Evolutionary conservation across 2,113 vertebrate genomes (phyloP).

Genomic region (Stigmatopora nigra): DNA sequence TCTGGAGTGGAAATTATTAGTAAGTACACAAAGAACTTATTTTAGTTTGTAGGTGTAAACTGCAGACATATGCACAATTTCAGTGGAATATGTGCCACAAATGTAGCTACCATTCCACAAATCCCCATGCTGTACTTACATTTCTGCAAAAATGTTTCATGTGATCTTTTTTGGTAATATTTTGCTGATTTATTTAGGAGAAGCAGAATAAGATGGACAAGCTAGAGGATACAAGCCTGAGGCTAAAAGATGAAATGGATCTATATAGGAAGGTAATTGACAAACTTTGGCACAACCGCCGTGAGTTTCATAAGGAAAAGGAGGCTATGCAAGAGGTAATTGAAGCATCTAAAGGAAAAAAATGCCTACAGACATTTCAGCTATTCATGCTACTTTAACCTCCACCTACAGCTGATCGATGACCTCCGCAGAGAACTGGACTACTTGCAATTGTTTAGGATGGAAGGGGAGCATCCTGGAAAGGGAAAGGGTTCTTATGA

Average conservation of each 20-base stretch:
- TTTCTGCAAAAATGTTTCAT: background rate
- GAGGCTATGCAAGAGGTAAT: conserved; percentile 91
- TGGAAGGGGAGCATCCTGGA: conserved; percentile 85
- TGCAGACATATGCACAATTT: too few species aligned
- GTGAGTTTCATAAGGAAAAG: conserved; percentile 90
- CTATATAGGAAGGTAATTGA: conserved; percentile 94
- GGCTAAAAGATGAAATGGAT: conserved; percentile 94
- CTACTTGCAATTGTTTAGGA: conserved; percentile 87
- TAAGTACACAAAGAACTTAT: too few species aligned
- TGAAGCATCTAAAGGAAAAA: background rate
- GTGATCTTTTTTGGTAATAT: background rate
- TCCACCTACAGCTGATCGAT: conserved; percentile 81
- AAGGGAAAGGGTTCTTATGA: conserved; percentile 75
- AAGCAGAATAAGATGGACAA: conserved; percentile 89
- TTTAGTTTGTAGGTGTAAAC: too few species aligned
- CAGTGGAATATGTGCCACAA: too few species aligned
- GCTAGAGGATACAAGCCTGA: conserved; percentile 87
- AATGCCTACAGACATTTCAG: background rate
- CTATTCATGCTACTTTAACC: background rate
- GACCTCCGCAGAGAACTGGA: conserved; percentile 89
- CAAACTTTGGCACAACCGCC: conserved; percentile 87
- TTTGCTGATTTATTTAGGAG: conserved; percentile 66
- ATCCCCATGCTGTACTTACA: too few species aligned
- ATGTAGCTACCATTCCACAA: too few species aligned
- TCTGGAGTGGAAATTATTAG: too few species aligned